These are phyloP conservation scores for Rhinopomastus cyanomelas DNA, from an alignment of 2,113 vertebrate genomes.

Conservation along the genomic window DNA sequence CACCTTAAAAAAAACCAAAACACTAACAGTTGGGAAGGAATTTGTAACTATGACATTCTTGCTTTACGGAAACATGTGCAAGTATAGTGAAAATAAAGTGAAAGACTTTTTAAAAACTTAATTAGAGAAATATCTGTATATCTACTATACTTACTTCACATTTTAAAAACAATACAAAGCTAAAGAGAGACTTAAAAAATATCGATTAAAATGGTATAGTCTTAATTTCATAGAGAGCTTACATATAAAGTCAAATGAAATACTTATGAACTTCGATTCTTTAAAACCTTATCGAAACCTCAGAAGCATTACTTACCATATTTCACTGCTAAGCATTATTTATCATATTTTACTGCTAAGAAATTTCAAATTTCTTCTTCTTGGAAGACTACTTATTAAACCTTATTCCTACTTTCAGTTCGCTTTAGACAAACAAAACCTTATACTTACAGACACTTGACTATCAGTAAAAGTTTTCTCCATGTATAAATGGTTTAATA, in stretches of 20 bases:
- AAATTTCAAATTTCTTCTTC: constrained; percentile 57
- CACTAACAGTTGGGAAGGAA: background rate
- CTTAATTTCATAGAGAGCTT: constrained; percentile 14
- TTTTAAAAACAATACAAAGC: background rate
- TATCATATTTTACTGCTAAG: constrained; percentile 40
- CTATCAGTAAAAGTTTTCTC: constrained; percentile 85
- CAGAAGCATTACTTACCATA: constrained; percentile 37
- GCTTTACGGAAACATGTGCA: background rate
- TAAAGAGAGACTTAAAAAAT: background rate
- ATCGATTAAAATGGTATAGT: background rate
- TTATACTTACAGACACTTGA: constrained; percentile 74
- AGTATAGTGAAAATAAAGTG: background rate
- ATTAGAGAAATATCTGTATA: background rate
- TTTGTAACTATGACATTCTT: background rate
- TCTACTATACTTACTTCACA: background rate
- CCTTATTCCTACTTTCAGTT: constrained; percentile 29
- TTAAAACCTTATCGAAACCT: constrained; percentile 60
- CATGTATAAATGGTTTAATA: constrained; percentile 77
- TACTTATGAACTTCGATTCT: constrained; percentile 52
- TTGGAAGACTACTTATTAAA: constrained; percentile 28
- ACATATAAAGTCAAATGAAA: constrained; percentile 53
- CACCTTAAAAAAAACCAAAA: background rate
- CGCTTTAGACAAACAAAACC: constrained; percentile 59
- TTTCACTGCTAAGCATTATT: background rate
- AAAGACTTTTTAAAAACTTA: background rate